Conservation (phyloP, 2,797 vertebrate species). For the Diplodus sargus region DNA sequence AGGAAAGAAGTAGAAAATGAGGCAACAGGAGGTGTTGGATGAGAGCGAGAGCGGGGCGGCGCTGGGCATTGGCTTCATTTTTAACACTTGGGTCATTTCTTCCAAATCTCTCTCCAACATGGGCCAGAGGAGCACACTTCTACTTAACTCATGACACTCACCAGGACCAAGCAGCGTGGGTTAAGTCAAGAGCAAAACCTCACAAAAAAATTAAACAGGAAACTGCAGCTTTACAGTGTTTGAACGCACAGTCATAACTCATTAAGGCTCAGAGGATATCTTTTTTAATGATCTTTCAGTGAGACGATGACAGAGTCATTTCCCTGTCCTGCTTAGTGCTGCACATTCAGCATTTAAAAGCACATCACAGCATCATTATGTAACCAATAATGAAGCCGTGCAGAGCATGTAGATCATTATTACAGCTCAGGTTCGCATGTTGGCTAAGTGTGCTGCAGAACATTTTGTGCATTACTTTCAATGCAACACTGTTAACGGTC, state of each 20-base stretch:
- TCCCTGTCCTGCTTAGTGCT: slow-evolving; percentile 30
- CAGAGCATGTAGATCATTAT: slow-evolving; percentile 38
- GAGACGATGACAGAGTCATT: slow-evolving; percentile 21
- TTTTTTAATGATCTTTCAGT: slow-evolving; percentile 43
- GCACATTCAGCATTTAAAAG: slow-evolving; percentile 51
- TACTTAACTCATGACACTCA: slow-evolving; percentile 42
- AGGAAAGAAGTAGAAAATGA: slow-evolving; percentile 35
- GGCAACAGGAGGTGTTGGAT: slow-evolving; percentile 42
- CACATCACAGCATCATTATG: slow-evolving; percentile 32
- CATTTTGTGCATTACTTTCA: slow-evolving; percentile 33
- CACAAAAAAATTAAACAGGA: slow-evolving; percentile 38
- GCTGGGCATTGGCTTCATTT: slow-evolving; percentile 49
- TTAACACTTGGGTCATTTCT: slow-evolving; percentile 75
- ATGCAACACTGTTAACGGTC: slow-evolving; percentile 39
- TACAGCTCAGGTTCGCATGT: slow-evolving; percentile 33
- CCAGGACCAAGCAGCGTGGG: slow-evolving; percentile 9
- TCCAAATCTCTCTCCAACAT: slow-evolving; percentile 55
- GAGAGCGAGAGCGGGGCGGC: slow-evolving; percentile 34
- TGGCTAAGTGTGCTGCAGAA: slow-evolving; percentile 39
- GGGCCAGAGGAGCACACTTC: slow-evolving; percentile 32
- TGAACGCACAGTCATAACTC: slow-evolving; percentile 16
- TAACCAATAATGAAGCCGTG: slow-evolving; percentile 30
- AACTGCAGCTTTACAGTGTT: slow-evolving; percentile 15
- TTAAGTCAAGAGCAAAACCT: slow-evolving; percentile 14
- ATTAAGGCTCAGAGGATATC: slow-evolving; percentile 18